Conservation (phyloP, 2,113 vertebrate genomes). For the Talpa occidentalis region DNA sequence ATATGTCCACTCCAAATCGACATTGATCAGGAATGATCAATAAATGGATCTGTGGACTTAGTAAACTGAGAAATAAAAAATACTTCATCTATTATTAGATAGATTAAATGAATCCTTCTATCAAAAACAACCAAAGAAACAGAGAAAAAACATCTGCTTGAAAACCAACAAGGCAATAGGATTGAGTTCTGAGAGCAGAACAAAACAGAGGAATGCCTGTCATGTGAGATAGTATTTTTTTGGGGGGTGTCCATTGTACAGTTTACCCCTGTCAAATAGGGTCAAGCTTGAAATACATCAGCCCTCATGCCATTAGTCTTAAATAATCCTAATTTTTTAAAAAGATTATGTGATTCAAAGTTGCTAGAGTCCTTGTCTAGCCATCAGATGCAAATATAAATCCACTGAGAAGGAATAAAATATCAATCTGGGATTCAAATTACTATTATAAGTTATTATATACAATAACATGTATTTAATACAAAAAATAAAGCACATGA, state of each 20-base stretch:
- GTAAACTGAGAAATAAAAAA: background rate
- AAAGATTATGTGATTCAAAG: background rate
- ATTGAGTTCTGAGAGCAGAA: background rate
- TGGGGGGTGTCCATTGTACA: background rate
- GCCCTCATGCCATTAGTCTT: background rate
- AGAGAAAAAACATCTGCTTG: background rate
- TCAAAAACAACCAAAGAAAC: background rate
- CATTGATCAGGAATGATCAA: background rate
- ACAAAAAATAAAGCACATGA: background rate
- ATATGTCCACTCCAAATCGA: background rate
- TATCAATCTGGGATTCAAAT: background rate
- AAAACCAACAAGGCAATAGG: background rate
- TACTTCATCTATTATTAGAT: background rate
- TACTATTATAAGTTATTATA: background rate
- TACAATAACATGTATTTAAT: background rate
- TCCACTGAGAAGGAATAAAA: background rate
- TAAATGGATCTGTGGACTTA: background rate
- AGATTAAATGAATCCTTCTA: background rate
- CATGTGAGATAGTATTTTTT: background rate
- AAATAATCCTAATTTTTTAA: background rate
- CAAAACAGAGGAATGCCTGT: background rate
- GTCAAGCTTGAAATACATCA: background rate
- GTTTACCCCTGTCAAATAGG: background rate
- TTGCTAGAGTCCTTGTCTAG: background rate
- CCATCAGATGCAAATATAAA: background rate